Evolutionary conservation across 2,888 invertebrate genomes (phyloP), one percentile per base, ranked within the genome.

Genomic region (Conistra vaccinii): DNA sequence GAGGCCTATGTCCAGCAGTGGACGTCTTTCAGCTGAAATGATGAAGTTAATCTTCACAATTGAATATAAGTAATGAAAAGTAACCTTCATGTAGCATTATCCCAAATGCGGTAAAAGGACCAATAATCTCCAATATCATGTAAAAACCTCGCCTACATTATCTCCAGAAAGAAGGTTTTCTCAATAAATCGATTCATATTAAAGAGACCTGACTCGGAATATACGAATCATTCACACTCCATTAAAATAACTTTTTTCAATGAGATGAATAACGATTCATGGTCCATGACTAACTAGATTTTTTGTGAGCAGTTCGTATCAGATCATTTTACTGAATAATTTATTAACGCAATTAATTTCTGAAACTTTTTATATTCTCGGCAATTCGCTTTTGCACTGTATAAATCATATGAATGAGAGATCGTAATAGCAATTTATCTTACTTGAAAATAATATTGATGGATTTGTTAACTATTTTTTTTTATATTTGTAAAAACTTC

Each of bases 291-390:
- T 85, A 81, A 85, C 78, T 77, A 76, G 70, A 53, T 81, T 81
- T 81, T 85, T 84, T 76, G 60, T 76, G 73, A 69, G 68, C 69
- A 73, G 58, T 67, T 79, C 76, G 35, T 74, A 65, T 58, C 68
- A 69, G 75, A 78, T 80, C 57, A 84, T 80, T 76, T 83, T 62
- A 58, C 81, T 80, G 84, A 77, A 81, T 86, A 88, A 87, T 87
- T 87, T 83, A 87, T 87, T 78, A 81, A 20, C 62, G 75, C 86
- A 80, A 88, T 87, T 87, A 86, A 76, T 87, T 78, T 76, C 61
- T 78, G 67, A 61, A 73, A 76, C 72, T 76, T 76, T 67, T 69
- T 72, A 75, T 76, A 70, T 80, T 76, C 69, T 61, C 29, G 39
- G 68, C 39, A 45, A 69, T 76, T 62, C 63, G 35, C 70, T 77